Conservation (phyloP, 2,113 vertebrate species). For the Uria aalge region DNA sequence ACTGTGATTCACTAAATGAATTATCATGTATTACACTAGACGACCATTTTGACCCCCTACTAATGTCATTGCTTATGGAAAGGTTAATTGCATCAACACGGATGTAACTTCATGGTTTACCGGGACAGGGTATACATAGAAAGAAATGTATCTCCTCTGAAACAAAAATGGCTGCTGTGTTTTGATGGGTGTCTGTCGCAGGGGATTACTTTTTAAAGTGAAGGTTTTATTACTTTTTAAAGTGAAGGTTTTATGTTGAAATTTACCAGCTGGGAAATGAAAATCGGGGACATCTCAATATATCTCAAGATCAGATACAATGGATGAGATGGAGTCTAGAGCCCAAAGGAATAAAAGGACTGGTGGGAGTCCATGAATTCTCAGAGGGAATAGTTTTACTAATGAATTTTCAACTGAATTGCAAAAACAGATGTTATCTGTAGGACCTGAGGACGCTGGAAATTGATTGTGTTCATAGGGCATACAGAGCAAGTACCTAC, state of each 20-base stretch:
- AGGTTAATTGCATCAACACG: not conserved
- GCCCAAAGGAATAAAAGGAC: not conserved
- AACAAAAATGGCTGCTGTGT: not conserved
- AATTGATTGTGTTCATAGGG: not conserved
- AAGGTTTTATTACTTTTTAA: not conserved
- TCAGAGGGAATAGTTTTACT: not conserved
- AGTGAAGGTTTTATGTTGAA: not conserved
- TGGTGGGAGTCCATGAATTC: not conserved
- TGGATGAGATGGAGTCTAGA: not conserved
- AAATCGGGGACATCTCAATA: not conserved
- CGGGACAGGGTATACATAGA: not conserved
- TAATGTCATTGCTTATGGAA: not conserved
- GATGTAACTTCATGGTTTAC: not conserved
- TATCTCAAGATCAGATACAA: not conserved
- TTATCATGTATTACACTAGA: not conserved
- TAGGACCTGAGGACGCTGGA: not conserved
- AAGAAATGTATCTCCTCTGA: not conserved
- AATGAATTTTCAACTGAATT: conserved; percentile 19
- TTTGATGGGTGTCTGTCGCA: not conserved
- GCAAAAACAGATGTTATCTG: not conserved
- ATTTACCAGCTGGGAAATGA: not conserved
- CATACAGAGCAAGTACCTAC: not conserved
- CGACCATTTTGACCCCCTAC: not conserved
- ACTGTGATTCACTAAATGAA: not conserved
- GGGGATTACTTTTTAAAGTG: not conserved